Conservation (phyloP, 1,140 invertebrate species). For the Carcinoscorpius rotundicauda region DNA sequence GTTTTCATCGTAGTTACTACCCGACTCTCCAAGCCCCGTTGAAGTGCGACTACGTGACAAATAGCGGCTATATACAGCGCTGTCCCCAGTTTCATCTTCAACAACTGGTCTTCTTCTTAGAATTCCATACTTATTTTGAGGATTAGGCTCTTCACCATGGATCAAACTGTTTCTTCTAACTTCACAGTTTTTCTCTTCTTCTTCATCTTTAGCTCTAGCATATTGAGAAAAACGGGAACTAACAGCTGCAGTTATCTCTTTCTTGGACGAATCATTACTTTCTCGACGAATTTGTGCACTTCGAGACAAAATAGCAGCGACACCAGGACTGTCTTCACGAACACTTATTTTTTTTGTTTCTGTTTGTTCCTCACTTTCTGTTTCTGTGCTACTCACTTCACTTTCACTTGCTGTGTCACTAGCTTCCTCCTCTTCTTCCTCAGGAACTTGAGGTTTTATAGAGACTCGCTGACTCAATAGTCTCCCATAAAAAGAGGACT, state of each 20-base stretch:
- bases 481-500: background rate
- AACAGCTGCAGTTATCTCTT: no score
- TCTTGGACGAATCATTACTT: no score
- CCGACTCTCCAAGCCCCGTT: background rate
- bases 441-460: background rate
- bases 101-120: background rate
- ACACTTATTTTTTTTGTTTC: slow-evolving; percentile 32
- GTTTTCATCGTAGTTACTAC: background rate
- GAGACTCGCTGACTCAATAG: background rate
- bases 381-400: background rate
- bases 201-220: no score
- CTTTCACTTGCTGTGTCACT: background rate
- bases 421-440: background rate
- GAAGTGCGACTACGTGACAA: slow-evolving; percentile 1
- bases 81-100: background rate
- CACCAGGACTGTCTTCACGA: background rate
- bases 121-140: no score
- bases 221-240: no score
- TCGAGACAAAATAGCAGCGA: background rate
- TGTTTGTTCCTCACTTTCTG: slow-evolving; percentile 33
- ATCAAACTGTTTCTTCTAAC: no score
- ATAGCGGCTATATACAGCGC: slow-evolving; percentile 1
- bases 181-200: no score
- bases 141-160: no score
- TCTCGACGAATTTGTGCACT: background rate